Evolutionary conservation across 1,140 invertebrate species (phyloP).

Genomic region (Caenorhabditis brenneri): DNA sequence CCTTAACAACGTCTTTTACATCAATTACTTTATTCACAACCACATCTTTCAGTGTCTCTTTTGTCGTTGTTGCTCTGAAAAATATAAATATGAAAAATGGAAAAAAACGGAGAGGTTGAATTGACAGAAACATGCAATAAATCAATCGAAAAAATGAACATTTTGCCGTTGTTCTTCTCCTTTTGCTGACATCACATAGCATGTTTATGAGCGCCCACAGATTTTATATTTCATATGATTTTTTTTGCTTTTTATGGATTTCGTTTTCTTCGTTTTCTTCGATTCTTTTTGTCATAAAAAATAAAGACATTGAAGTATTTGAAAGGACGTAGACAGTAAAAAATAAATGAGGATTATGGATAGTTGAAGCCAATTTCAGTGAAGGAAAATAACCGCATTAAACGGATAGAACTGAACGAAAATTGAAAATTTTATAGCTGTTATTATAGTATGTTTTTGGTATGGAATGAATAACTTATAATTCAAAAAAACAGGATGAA

Average conservation of each 20-base stretch:
- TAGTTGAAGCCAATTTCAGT: background rate
- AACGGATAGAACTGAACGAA: background rate
- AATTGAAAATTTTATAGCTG: no score
- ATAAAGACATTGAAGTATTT: background rate
- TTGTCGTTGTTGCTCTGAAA: slow-evolving; percentile 59
- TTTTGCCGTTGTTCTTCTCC: background rate
- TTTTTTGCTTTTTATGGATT: background rate
- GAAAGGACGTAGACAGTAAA: background rate
- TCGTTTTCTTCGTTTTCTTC: background rate
- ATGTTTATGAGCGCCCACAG: slow-evolving; percentile 33
- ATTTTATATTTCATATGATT: slow-evolving; percentile 21
- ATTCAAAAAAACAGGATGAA: no score
- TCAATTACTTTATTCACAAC: slow-evolving; percentile 63
- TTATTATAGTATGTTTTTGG: no score
- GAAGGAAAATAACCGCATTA: background rate
- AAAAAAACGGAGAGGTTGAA: background rate
- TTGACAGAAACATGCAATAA: slow-evolving; percentile 25
- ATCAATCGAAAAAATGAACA: slow-evolving; percentile 27
- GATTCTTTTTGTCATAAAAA: background rate
- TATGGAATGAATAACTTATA: no score
- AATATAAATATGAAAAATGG: no score
- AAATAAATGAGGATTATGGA: background rate
- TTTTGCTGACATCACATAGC: background rate
- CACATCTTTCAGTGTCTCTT: slow-evolving; percentile 60
- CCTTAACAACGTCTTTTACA: slow-evolving; percentile 63